Percentiles rank a stretch among this genome's conserved stretches.
These are phyloP conservation scores for Parus major DNA, from an alignment of 2,113 vertebrate species.

Conservation along the genomic window DNA sequence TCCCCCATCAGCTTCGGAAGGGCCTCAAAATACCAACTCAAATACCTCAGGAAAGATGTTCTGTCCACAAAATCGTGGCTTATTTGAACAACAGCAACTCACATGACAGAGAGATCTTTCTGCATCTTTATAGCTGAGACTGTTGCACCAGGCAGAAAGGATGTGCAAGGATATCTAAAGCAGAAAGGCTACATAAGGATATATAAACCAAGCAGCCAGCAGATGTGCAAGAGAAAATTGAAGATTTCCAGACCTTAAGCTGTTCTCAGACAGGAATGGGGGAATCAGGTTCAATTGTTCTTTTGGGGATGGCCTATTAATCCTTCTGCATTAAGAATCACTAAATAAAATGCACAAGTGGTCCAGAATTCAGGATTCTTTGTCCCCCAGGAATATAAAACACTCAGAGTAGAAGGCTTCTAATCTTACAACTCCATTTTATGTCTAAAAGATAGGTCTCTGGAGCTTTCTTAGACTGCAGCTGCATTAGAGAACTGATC, in stretches of 20 bases:
- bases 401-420: background rate
- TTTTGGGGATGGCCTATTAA: background rate
- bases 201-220: background rate
- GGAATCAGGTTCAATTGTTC: background rate
- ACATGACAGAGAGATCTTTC: background rate
- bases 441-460: background rate
- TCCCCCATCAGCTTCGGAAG: background rate
- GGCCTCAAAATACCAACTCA: background rate
- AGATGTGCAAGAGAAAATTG: background rate
- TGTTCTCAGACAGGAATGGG: background rate
- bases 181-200: background rate
- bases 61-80: background rate
- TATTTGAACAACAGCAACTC: background rate
- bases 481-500: background rate
- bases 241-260: background rate
- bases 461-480: background rate
- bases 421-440: background rate
- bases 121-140: background rate
- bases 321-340: background rate
- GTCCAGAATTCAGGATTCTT: background rate
- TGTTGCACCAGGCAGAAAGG: background rate
- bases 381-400: background rate
- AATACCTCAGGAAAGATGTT: background rate
- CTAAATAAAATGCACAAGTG: background rate
- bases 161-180: background rate